Percentiles rank a stretch among this genome's conserved stretches.
Evolutionary conservation across 1,140 invertebrate species (phyloP).

Genomic region (Bactericera cockerelli): DNA sequence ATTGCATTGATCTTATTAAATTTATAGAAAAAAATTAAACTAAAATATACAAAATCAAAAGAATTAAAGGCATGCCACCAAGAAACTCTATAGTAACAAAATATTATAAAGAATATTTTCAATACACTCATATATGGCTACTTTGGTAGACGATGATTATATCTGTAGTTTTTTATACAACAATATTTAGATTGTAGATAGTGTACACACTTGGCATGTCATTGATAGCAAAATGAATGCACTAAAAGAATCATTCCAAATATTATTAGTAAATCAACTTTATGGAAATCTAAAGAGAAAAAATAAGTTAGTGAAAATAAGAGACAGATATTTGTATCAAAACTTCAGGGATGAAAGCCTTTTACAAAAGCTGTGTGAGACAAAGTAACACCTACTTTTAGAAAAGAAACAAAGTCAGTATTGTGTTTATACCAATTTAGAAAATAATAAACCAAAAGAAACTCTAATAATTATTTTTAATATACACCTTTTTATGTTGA

Average conservation of each 20-base stretch:
- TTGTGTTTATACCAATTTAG: too few species aligned
- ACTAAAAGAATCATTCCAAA: conserved; percentile 11
- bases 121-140: neutral
- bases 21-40: neutral
- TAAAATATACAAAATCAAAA: neutral
- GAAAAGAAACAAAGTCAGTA: too few species aligned
- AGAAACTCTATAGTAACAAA: conserved; percentile 8
- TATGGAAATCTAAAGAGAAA: conserved; percentile 8
- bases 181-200: neutral
- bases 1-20: conserved; percentile 1
- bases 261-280: conserved; percentile 11
- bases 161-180: conserved; percentile 7
- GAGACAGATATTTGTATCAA: conserved; percentile 5
- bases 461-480: too few species aligned
- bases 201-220: conserved; percentile 2
- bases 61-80: neutral
- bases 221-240: conserved; percentile 11
- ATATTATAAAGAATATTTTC: neutral
- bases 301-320: conserved; percentile 11
- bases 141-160: conserved; percentile 5
- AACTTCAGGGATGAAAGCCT: conserved; percentile 4
- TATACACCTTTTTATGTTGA: too few species aligned
- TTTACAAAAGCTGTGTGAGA: neutral
- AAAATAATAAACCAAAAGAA: too few species aligned
- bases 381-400: too few species aligned